phyloP scores from a whole-genome alignment of 2,888 invertebrate genomes.

The Lasioglossum marginatum region DNA sequence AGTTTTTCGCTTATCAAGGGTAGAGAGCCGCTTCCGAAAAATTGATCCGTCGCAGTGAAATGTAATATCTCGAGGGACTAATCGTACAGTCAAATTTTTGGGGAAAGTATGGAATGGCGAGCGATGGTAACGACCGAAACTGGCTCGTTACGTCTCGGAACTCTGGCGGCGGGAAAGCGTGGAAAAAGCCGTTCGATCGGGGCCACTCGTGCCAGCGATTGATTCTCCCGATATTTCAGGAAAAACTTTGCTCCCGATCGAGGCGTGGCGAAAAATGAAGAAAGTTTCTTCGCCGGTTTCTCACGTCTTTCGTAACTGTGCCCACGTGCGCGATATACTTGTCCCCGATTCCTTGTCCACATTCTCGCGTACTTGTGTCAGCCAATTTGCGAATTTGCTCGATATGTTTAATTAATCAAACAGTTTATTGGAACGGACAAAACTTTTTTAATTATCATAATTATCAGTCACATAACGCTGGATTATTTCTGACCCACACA shows the following conservation, averaged over 20 bases:
- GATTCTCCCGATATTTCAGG: conserved; percentile 81
- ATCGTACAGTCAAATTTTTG: conserved; percentile 16
- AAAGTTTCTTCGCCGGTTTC: conserved; percentile 77
- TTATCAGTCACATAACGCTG: neutral
- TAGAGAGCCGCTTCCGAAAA: too few relatives aligned
- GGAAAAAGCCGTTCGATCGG: conserved; percentile 63
- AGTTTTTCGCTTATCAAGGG: too few relatives aligned
- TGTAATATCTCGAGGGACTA: neutral
- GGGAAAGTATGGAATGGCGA: conserved; percentile 1
- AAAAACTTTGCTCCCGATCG: conserved; percentile 76
- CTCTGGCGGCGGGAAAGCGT: conserved; percentile 40
- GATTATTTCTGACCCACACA: neutral
- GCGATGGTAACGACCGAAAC: conserved; percentile 7
- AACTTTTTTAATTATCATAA: neutral
- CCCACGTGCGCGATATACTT: conserved; percentile 75
- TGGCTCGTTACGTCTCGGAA: conserved; percentile 43
- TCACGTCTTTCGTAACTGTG: conserved; percentile 70
- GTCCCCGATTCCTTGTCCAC: conserved; percentile 57
- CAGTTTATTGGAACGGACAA: neutral
- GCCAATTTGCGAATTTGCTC: conserved; percentile 2
- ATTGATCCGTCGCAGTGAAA: neutral
- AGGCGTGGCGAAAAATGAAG: conserved; percentile 80
- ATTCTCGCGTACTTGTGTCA: neutral
- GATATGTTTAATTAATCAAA: neutral
- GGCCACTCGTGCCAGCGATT: conserved; percentile 78